Conservation (phyloP, 1,140 invertebrate species). For the Lamellibrachia luymesi region DNA sequence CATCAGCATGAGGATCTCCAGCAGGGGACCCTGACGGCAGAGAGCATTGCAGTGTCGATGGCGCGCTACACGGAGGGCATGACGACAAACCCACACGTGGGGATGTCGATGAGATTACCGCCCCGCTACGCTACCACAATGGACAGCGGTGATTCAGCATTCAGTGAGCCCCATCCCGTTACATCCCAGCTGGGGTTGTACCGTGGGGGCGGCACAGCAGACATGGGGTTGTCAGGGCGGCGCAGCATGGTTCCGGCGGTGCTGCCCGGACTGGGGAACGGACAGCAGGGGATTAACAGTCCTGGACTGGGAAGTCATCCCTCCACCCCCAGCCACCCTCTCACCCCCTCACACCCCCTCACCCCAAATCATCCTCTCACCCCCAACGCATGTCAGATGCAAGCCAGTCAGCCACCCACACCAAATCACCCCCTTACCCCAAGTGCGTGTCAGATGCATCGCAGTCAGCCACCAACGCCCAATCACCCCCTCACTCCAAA, state of each 20-base stretch:
- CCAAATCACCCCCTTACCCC: conserved; percentile 17
- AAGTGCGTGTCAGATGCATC: background rate
- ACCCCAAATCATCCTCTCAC: conserved; percentile 18
- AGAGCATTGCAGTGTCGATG: background rate
- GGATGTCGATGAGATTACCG: background rate
- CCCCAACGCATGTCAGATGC: background rate
- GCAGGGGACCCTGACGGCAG: background rate
- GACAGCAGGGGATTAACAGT: background rate
- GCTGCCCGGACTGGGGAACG: background rate
- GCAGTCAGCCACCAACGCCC: conserved; percentile 7
- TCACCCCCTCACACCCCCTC: conserved; percentile 14
- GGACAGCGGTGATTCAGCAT: background rate
- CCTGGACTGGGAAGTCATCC: background rate
- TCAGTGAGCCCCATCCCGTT: background rate
- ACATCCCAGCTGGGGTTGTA: background rate
- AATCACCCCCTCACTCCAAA: conserved; percentile 23
- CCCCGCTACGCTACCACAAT: background rate
- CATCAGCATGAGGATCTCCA: background rate
- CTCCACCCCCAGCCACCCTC: conserved; percentile 15
- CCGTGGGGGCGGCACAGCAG: background rate
- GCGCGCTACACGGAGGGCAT: background rate
- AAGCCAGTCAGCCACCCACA: background rate
- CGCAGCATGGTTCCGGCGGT: background rate
- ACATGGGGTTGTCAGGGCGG: background rate
- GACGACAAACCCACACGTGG: background rate